Conservation (phyloP, 2,888 invertebrate genomes). For the Ellobium chinense region DNA sequence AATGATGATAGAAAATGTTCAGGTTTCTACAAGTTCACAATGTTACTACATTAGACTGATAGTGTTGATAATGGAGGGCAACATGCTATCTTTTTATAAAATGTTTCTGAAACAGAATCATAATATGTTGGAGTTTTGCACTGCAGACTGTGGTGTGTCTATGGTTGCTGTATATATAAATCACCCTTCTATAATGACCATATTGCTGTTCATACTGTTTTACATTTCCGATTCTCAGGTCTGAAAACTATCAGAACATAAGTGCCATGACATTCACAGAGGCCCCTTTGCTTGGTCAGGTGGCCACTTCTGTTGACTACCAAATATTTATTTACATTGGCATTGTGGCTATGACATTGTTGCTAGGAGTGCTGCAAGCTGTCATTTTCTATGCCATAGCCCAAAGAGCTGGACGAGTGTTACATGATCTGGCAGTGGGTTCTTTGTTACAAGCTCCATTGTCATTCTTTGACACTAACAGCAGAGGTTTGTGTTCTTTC, state of each 20-base stretch:
- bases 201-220: background rate
- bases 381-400: conserved; percentile 58
- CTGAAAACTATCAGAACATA: conserved; percentile 51
- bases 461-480: conserved; percentile 56
- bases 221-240: conserved; percentile 40
- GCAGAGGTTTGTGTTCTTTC: conserved; percentile 43
- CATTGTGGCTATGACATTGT: conserved; percentile 52
- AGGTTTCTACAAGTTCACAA: too few species aligned
- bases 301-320: conserved; percentile 39
- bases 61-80: too few species aligned
- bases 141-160: too few species aligned
- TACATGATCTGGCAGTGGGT: conserved; percentile 57
- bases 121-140: too few species aligned
- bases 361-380: conserved; percentile 59
- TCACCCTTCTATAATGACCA: background rate
- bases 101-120: too few species aligned
- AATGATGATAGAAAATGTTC: too few species aligned
- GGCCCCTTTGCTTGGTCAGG: conserved; percentile 32
- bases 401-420: conserved; percentile 45
- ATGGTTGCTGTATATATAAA: too few species aligned
- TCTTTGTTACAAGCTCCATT: conserved; percentile 60
- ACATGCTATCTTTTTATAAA: too few species aligned
- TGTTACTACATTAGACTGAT: too few species aligned
- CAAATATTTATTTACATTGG: conserved; percentile 60
- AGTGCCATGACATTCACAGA: conserved; percentile 27